Percentiles rank a stretch among this genome's conserved stretches.
Evolutionary conservation across 2,888 invertebrate species (phyloP).

Genomic region (Clitarchus hookeri): DNA sequence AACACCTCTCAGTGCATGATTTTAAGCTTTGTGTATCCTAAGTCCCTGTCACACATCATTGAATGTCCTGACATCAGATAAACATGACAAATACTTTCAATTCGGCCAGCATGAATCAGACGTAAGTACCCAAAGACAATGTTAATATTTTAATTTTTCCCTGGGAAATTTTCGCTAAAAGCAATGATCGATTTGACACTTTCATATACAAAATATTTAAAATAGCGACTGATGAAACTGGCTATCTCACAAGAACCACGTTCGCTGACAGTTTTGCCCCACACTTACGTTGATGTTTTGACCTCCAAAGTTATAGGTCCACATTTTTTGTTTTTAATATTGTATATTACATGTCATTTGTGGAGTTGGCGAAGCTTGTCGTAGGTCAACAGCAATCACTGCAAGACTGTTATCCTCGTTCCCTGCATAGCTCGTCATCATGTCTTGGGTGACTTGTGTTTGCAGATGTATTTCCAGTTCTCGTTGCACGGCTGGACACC

Average conservation of each 20-base stretch:
- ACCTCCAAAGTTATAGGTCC: background rate
- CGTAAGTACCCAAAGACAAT: slow-evolving; percentile 10
- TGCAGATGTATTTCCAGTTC: background rate
- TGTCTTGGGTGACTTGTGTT: background rate
- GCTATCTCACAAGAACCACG: slow-evolving; percentile 5
- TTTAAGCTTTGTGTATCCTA: background rate
- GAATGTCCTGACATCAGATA: slow-evolving; percentile 3
- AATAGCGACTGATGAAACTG: background rate
- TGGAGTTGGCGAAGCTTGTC: background rate
- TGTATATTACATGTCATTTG: background rate
- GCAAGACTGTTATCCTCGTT: background rate
- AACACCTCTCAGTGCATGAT: slow-evolving; percentile 17
- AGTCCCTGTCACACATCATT: slow-evolving; percentile 1
- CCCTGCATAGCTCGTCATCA: background rate
- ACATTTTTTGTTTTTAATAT: background rate
- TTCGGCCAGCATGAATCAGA: background rate
- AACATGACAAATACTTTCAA: background rate
- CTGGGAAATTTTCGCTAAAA: slow-evolving; percentile 18
- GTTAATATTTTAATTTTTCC: background rate
- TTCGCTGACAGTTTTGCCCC: background rate
- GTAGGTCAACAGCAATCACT: background rate
- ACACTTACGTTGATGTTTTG: background rate
- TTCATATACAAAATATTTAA: slow-evolving; percentile 5
- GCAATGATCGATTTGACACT: background rate
- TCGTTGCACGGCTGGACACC: background rate